A percentile compares a stretch with the other conserved stretches of the same genome.
phyloP scores from a whole-genome alignment of 2,113 vertebrate genomes.

The Canis aureus region DNA sequence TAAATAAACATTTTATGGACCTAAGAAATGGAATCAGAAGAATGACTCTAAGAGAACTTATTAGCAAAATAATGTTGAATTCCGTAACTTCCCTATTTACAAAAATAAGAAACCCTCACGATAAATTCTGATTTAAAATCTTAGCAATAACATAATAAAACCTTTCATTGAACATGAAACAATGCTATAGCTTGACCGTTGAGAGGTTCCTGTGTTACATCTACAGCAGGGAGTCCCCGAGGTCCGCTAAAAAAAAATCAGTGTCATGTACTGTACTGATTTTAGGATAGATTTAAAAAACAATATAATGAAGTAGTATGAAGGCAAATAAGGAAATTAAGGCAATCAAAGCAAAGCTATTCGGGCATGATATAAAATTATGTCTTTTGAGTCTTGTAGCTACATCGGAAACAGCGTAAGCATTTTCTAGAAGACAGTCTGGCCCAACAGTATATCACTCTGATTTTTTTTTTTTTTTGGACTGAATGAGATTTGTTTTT shows the following conservation, averaged over 20 bases:
- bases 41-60: neutral
- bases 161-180: neutral
- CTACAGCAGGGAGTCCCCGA: neutral
- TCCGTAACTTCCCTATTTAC: neutral
- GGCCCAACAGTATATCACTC: neutral
- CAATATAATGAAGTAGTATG: neutral
- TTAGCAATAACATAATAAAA: neutral
- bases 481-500: neutral
- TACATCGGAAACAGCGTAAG: neutral
- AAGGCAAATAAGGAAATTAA: neutral
- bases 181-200: neutral
- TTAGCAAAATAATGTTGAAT: slow-evolving; percentile 2
- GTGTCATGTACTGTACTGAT: neutral
- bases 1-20: slow-evolving; percentile 9
- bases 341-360: neutral
- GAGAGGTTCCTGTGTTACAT: neutral
- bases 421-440: neutral
- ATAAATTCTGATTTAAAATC: slow-evolving; percentile 3
- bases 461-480: neutral
- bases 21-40: neutral
- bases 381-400: neutral
- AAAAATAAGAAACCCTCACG: neutral
- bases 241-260: neutral
- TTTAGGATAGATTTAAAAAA: neutral
- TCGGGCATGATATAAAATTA: neutral